Evolutionary conservation across 2,888 invertebrate genomes (phyloP).

Genomic region (Carterocephalus palaemon): DNA sequence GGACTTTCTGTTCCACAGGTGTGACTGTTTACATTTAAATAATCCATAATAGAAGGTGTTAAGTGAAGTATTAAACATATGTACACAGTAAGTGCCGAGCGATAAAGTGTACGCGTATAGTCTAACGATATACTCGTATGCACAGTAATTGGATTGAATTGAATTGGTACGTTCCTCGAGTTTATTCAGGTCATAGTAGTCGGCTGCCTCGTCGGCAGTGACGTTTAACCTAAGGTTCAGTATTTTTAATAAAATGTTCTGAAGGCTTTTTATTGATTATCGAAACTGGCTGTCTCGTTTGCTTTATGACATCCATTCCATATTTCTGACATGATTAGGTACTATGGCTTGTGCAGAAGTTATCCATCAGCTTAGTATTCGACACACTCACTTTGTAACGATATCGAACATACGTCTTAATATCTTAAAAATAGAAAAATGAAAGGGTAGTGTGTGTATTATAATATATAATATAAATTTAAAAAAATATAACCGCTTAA

Average conservation of each 20-base stretch:
- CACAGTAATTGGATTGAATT: constrained; percentile 66
- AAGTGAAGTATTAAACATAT: not conserved
- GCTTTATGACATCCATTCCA: not conserved
- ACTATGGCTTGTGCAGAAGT: no score
- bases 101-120: constrained; percentile 19
- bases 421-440: no score
- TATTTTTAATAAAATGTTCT: constrained; percentile 24
- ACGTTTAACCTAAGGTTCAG: constrained; percentile 45
- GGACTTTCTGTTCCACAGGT: no score
- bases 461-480: no score
- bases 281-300: not conserved
- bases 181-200: constrained; percentile 65
- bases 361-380: no score
- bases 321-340: no score
- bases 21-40: no score
- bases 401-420: no score
- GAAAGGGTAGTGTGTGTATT: no score
- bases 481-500: no score
- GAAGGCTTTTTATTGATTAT: constrained; percentile 9
- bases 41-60: constrained; percentile 1
- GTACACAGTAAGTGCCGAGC: constrained; percentile 6
- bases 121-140: constrained; percentile 44
- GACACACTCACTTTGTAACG: no score
- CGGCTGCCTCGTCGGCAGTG: constrained; percentile 39
- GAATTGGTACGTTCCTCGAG: constrained; percentile 60